These are phyloP conservation scores for Siphamia tubifer DNA, from an alignment of 2,113 vertebrate genomes.

Conservation along the genomic window DNA sequence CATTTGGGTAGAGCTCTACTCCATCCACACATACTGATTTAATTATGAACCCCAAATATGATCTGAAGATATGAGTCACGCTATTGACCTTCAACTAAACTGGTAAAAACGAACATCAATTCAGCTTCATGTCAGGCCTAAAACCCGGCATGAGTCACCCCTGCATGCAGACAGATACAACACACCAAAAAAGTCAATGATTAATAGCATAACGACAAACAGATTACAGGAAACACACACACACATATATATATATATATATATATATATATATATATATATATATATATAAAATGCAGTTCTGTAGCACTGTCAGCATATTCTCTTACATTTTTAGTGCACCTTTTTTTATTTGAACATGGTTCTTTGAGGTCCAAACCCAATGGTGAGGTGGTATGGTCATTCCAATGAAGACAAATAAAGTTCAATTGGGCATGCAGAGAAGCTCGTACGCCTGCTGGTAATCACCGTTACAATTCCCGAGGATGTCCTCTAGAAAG, in stretches of 20 bases:
- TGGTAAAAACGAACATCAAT: constrained; percentile 38
- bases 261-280: not conserved
- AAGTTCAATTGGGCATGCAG: not conserved
- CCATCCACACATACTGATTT: constrained; percentile 43
- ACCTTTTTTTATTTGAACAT: not conserved
- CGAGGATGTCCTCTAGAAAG: constrained; percentile 68
- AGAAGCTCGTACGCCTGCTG: constrained; percentile 58
- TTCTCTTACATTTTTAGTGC: too few relatives aligned
- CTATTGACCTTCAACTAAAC: constrained; percentile 40
- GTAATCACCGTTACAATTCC: constrained; percentile 65
- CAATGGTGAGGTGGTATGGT: not conserved
- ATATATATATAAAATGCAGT: not conserved
- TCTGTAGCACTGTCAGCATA: not conserved
- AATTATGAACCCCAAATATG: constrained; percentile 45
- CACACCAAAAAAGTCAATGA: constrained; percentile 25
- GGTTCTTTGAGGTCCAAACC: not conserved
- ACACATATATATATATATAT: not conserved
- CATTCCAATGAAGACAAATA: not conserved
- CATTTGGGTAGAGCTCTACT: constrained; percentile 8
- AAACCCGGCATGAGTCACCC: constrained; percentile 43
- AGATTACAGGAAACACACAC: not conserved
- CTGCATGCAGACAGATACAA: constrained; percentile 34
- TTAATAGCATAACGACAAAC: constrained; percentile 35
- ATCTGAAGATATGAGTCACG: constrained; percentile 56
- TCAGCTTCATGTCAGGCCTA: constrained; percentile 9